phyloP scores from a whole-genome alignment of 1,140 invertebrate genomes.

The Lasaia peninsularis region DNA sequence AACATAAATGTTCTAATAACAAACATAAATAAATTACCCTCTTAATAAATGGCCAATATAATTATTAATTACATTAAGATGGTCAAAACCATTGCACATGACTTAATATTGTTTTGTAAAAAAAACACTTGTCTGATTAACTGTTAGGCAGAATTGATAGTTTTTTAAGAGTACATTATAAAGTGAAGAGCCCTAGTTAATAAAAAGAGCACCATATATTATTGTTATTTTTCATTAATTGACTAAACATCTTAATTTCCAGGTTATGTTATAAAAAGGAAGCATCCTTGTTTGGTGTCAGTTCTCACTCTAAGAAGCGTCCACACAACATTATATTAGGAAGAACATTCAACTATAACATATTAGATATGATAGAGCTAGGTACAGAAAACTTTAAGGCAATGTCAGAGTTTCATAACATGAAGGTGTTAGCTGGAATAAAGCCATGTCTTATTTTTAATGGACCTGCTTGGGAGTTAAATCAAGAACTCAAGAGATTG shows the following conservation, averaged over 20 bases:
- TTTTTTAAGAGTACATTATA: no score
- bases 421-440: constrained; percentile 87
- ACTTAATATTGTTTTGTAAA: no score
- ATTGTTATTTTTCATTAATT: no score
- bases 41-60: no score
- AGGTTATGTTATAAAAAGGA: constrained; percentile 91
- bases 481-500: constrained; percentile 87
- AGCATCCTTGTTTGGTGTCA: constrained; percentile 92
- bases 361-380: constrained; percentile 98
- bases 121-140: no score
- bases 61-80: no score
- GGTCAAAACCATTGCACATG: no score
- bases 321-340: constrained; percentile 95
- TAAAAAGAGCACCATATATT: no score
- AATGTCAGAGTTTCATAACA: constrained; percentile 87
- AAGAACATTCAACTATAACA: constrained; percentile 91
- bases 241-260: constrained; percentile 25
- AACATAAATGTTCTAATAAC: no score
- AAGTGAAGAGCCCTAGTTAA: no score
- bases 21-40: no score
- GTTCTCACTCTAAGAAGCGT: constrained; percentile 95
- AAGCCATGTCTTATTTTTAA: constrained; percentile 97
- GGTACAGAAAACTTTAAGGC: constrained; percentile 90
- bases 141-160: no score
- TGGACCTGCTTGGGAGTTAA: constrained; percentile 93